Conservation (phyloP, 2,113 vertebrate species). For the Xenotilapia leptura region DNA sequence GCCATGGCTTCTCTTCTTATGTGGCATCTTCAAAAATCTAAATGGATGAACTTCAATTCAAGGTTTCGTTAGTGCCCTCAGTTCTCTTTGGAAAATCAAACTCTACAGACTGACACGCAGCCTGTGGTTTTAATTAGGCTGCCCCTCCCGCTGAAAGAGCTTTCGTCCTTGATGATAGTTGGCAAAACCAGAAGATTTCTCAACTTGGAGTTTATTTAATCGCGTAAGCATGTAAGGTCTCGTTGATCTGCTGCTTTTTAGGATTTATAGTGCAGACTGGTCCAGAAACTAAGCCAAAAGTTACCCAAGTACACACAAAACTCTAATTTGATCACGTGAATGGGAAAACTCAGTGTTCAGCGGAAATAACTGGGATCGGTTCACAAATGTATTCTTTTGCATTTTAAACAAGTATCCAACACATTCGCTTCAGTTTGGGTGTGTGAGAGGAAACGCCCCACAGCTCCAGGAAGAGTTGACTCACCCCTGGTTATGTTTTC, state of each 20-base stretch:
- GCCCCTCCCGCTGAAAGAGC: slow-evolving; percentile 45
- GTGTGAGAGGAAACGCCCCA: not conserved
- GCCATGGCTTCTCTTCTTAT: slow-evolving; percentile 56
- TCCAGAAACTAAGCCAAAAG: not conserved
- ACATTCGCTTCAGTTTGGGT: not conserved
- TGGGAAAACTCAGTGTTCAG: too few relatives aligned
- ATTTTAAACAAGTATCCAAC: not conserved
- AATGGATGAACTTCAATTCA: not conserved
- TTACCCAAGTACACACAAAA: not conserved
- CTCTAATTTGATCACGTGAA: not conserved
- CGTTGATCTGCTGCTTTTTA: not conserved
- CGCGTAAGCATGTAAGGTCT: not conserved
- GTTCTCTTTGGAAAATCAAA: not conserved
- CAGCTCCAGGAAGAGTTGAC: slow-evolving; percentile 32
- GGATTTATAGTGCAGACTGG: not conserved
- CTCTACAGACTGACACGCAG: not conserved
- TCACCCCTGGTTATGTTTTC: not conserved
- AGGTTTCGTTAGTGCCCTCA: not conserved
- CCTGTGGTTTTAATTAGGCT: not conserved
- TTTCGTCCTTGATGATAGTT: not conserved
- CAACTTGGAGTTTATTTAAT: not conserved
- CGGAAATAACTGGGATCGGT: not conserved
- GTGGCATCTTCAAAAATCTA: slow-evolving; percentile 56
- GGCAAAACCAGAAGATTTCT: not conserved
- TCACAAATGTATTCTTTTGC: not conserved